Conservation (phyloP, 2,888 invertebrate genomes). For the Rhabditophanes sp. region DNA sequence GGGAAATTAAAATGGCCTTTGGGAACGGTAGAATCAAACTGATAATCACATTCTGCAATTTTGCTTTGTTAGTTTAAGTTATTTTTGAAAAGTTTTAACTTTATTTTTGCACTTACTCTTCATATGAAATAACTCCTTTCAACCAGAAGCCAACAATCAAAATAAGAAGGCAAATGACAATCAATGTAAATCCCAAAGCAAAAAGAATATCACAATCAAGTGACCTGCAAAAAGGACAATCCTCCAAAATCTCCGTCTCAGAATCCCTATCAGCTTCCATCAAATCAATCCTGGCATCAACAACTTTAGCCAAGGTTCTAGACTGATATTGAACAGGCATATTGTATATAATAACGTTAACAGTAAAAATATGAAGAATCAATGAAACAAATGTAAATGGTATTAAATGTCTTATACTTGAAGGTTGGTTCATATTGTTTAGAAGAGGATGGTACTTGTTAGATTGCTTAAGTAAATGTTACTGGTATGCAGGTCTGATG, state of each 20-base stretch:
- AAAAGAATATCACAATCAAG: conserved; percentile 43
- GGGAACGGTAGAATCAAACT: conserved; percentile 25
- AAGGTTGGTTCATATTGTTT: too few relatives aligned
- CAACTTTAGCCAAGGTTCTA: conserved; percentile 25
- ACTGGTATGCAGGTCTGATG: too few relatives aligned
- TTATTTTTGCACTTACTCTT: conserved; percentile 26
- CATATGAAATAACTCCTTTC: conserved; percentile 37
- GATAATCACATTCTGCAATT: conserved; percentile 33
- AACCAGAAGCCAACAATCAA: conserved; percentile 43
- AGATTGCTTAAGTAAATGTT: too few relatives aligned
- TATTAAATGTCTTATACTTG: too few relatives aligned
- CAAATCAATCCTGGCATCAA: conserved; percentile 32
- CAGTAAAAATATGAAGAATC: too few relatives aligned
- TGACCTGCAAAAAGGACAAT: conserved; percentile 34
- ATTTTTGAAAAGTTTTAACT: not conserved
- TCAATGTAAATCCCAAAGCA: conserved; percentile 37
- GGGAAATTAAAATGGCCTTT: conserved; percentile 31
- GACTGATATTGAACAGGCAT: too few relatives aligned
- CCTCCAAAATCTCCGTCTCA: conserved; percentile 9
- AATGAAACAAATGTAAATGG: too few relatives aligned
- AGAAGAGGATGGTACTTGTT: too few relatives aligned
- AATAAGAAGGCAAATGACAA: conserved; percentile 35
- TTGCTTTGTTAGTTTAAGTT: not conserved
- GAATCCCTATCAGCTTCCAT: conserved; percentile 15
- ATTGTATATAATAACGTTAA: too few relatives aligned